Conservation (phyloP, 2,888 invertebrate species). For the Miltochrista miniata region DNA sequence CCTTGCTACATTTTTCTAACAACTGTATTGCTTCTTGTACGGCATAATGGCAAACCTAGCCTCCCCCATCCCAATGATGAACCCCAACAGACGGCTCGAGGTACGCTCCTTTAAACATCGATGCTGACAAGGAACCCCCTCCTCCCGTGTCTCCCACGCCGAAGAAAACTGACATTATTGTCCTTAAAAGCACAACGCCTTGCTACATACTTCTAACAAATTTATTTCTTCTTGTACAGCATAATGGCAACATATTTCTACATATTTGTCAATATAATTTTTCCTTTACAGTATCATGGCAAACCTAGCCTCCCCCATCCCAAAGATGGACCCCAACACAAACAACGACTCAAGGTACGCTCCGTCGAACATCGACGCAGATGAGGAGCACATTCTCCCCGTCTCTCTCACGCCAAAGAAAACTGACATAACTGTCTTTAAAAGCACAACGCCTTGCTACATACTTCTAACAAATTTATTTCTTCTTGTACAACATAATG, state of each 20-base stretch:
- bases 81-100: slow-evolving; percentile 93
- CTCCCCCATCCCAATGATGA: slow-evolving; percentile 86
- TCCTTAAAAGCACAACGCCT: too few relatives aligned
- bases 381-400: slow-evolving; percentile 85
- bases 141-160: slow-evolving; percentile 74
- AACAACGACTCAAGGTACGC: slow-evolving; percentile 94
- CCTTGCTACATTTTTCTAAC: too few relatives aligned
- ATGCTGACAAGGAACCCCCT: slow-evolving; percentile 84
- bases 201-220: too few relatives aligned
- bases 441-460: too few relatives aligned
- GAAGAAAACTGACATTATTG: slow-evolving; percentile 51
- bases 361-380: slow-evolving; percentile 84
- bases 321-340: slow-evolving; percentile 89
- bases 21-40: slow-evolving; percentile 23
- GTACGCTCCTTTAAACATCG: slow-evolving; percentile 87
- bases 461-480: too few relatives aligned
- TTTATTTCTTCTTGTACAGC: slow-evolving; percentile 46
- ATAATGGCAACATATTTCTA: too few relatives aligned
- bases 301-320: slow-evolving; percentile 82
- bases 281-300: slow-evolving; percentile 18
- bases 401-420: slow-evolving; percentile 64
- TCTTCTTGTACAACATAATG: slow-evolving; percentile 63
- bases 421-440: slow-evolving; percentile 41
- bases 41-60: slow-evolving; percentile 79
- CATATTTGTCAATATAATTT: too few relatives aligned